Percentiles rank a stretch among this genome's conserved stretches.
These are phyloP conservation scores for Hypocryptadius cinnamomeus DNA, from an alignment of 2,113 vertebrate genomes.

Conservation along the genomic window DNA sequence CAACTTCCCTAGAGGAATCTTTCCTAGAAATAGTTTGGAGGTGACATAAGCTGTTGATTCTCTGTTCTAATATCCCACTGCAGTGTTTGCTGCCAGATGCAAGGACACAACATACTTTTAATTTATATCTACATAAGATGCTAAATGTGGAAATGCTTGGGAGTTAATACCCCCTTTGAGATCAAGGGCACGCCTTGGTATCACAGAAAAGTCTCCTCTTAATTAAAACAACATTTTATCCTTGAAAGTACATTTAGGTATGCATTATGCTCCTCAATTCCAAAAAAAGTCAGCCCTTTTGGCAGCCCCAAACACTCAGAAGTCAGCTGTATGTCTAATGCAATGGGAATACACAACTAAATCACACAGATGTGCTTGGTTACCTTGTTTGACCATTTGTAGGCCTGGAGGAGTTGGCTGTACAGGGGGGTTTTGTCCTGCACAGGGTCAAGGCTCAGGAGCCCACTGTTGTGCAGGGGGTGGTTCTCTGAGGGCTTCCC, in stretches of 20 bases:
- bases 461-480: constrained; percentile 92
- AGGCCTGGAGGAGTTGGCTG: constrained; percentile 95
- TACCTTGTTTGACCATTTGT: constrained; percentile 99
- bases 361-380: not conserved
- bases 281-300: not conserved
- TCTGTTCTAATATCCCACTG: not conserved
- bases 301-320: not conserved
- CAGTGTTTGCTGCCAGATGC: not conserved
- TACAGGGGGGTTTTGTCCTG: constrained; percentile 98
- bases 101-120: not conserved
- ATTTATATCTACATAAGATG: not conserved
- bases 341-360: not conserved
- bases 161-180: not conserved
- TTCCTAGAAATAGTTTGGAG: not conserved
- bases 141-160: not conserved
- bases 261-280: not conserved
- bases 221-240: not conserved
- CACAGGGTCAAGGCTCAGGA: constrained; percentile 93
- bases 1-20: not conserved
- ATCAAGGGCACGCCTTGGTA: not conserved
- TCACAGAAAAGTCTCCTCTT: not conserved
- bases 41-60: not conserved
- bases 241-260: not conserved
- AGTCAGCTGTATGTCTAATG: not conserved
- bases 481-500: constrained; percentile 96